A percentile compares a stretch with the other conserved stretches of the same genome.
Conservation (phyloP, 1,140 invertebrate genomes). For the Drosophila tsacasi region DNA sequence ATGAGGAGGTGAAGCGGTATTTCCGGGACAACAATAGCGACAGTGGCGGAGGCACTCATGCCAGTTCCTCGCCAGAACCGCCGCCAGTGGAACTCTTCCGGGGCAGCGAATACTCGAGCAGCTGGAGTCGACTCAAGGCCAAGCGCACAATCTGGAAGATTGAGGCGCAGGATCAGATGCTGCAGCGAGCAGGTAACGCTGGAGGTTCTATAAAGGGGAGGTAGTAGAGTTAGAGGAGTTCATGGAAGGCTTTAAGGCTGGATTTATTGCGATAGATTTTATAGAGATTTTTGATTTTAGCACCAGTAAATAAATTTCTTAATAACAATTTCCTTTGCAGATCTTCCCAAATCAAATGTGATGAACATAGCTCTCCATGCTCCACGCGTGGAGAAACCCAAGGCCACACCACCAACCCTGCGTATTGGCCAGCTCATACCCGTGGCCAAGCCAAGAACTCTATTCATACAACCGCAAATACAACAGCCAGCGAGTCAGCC, state of each 20-base stretch:
- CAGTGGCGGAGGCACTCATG: slow-evolving; percentile 78
- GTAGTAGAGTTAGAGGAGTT: slow-evolving; percentile 71
- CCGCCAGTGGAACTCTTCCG: slow-evolving; percentile 48
- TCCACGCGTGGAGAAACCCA: slow-evolving; percentile 60
- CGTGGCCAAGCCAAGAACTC: slow-evolving; percentile 74
- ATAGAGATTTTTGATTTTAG: not conserved
- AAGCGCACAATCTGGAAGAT: slow-evolving; percentile 81
- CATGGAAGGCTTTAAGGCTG: slow-evolving; percentile 10
- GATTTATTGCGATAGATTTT: not conserved
- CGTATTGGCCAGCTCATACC: slow-evolving; percentile 68
- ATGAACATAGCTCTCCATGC: slow-evolving; percentile 83
- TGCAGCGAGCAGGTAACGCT: slow-evolving; percentile 73
- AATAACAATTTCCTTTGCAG: slow-evolving; percentile 32
- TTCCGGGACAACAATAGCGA: slow-evolving; percentile 68
- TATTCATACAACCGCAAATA: slow-evolving; percentile 63
- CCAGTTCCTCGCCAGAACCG: slow-evolving; percentile 68
- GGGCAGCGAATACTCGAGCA: slow-evolving; percentile 76
- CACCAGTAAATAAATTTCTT: not conserved
- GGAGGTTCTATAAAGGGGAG: not conserved
- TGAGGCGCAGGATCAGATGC: slow-evolving; percentile 67
- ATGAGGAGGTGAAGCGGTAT: slow-evolving; percentile 83
- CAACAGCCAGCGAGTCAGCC: slow-evolving; percentile 18
- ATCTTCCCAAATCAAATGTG: slow-evolving; percentile 81
- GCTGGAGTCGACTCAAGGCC: slow-evolving; percentile 84
- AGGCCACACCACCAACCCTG: slow-evolving; percentile 48